Base-by-base conservation (phyloP, 2,888 invertebrate species). In the Drosophila setosimentum region DNA sequence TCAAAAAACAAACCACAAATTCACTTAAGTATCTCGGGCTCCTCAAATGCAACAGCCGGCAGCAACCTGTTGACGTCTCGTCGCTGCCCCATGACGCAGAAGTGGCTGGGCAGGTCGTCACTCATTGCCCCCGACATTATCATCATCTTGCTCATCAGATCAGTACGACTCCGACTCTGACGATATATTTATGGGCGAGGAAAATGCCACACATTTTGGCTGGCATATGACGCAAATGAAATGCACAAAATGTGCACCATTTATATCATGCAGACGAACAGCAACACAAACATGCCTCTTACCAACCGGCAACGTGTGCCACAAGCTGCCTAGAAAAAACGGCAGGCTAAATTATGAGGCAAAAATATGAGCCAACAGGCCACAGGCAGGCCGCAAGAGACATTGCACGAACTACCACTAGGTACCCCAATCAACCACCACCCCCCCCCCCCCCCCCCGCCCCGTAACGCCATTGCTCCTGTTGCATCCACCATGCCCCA, bases 171-270 rank as follows among this genome's bases (percentile, higher is more conserved):
- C 49, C 37, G 32, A 37, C 27, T 11, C 6, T 13, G 29, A 29
- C 27, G 27, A 13, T 8, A 76, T 65, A 76, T n/a, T n/a, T 64
- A 76, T 66, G 70, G 37, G 55, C 58, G 30, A 69, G 75, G 68
- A 72, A 78, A 73, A 76, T 78, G 68, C 80, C 73, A 78, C 78
- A 83, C 83, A 81, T 75, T 87, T 87, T 70, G 78, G 83, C 70
- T 82, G 80, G 87, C 85, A 89, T 87, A 87, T 89, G 89, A 87
- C 81, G 82, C 87, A 89, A 85, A 89, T 87, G 87, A 87, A 89
- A 87, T 89, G 85, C 89, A 85, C 89, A 84, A 89, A 87, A 87
- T 87, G 83, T 87, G 89, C 79, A 76, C 87, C 87, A 89, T 89
- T 89, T 89, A 84, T 86, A 89, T 77, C 76, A 81, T 80, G 79